Base-by-base conservation (phyloP, 2,888 invertebrate species). In the Caenorhabditis parvicauda region DNA sequence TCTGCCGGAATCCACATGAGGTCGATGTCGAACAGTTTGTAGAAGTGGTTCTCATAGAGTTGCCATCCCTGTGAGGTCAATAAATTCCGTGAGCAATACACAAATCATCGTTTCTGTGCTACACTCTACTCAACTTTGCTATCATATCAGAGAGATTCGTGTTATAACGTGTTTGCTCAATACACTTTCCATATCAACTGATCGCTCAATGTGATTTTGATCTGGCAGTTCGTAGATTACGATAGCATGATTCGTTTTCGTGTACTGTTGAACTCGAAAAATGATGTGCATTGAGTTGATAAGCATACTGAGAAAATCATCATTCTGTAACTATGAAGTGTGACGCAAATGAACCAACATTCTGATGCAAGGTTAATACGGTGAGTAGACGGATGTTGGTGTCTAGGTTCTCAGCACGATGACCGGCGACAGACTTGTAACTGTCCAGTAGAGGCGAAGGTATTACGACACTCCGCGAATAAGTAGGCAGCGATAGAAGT, bases 1-100 rank as follows among this genome's bases (percentile, higher is more conserved):
- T 78, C 77, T 1, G 78, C 77, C 29, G 75, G 72, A 42, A 76
- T 66, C 78, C 78, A 78, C 70, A 72, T 72, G 37, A 78, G 45
- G 52, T 77, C 77, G 9, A 65, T 53, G 45, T 78, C 75, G 59
- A 76, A 78, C 35, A 78, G 64, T 44, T 62, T 63, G 54, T 77
- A 77, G 72, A 74, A 77, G 58, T 73, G 64, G 37, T 66, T 66
- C 39, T 64, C 65, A 59, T 68, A 75, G 44, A 78, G 64, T 43
- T 71, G 64, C 77, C 77, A 77, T 9, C 72, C 72, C 72, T 72
- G 51, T 28, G 57, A 54, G 9, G 38, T 48, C 38, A 48, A n/a
- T n/a, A n/a, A n/a, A n/a, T n/a, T n/a, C n/a, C n/a, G n/a, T n/a
- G n/a, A n/a, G n/a, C n/a, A n/a, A n/a, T n/a, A n/a, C n/a, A n/a